A percentile compares a stretch with the other conserved stretches of the same genome.
Conservation (phyloP, 2,113 vertebrate species). For the Platysternon megacephalum region DNA sequence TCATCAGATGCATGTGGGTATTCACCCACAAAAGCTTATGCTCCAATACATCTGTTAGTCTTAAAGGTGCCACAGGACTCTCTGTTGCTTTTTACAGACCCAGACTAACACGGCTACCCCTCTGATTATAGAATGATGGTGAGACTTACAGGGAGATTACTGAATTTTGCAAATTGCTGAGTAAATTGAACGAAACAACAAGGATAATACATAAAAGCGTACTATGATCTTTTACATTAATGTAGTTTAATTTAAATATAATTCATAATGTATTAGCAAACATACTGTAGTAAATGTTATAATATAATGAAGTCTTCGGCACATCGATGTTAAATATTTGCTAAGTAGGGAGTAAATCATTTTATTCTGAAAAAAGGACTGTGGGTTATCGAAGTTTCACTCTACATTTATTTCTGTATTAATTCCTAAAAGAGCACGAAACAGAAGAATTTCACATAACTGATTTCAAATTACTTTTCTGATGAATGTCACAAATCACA, state of each 20-base stretch:
- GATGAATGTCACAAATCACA: neutral
- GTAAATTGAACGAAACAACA: neutral
- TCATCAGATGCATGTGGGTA: too few relatives aligned
- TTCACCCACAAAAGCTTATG: too few relatives aligned
- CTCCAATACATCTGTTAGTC: too few relatives aligned
- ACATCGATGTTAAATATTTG: neutral
- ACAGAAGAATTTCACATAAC: neutral
- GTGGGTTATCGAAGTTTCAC: neutral
- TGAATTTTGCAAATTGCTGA: neutral
- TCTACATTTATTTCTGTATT: neutral
- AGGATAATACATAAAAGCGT: neutral
- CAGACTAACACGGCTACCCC: too few relatives aligned
- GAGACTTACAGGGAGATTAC: neutral
- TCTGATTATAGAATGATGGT: neutral
- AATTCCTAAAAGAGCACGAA: neutral
- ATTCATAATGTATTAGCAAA: neutral
- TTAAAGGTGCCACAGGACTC: too few relatives aligned
- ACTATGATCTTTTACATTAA: neutral
- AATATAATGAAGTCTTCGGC: neutral
- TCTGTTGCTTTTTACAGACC: too few relatives aligned
- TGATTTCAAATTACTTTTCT: neutral
- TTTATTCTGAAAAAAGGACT: neutral
- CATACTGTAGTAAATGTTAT: neutral
- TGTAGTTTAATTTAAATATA: neutral
- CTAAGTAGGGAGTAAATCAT: neutral